These are phyloP conservation scores for Trichonephila clavipes DNA, from an alignment of 1,140 invertebrate genomes.

Conservation along the genomic window DNA sequence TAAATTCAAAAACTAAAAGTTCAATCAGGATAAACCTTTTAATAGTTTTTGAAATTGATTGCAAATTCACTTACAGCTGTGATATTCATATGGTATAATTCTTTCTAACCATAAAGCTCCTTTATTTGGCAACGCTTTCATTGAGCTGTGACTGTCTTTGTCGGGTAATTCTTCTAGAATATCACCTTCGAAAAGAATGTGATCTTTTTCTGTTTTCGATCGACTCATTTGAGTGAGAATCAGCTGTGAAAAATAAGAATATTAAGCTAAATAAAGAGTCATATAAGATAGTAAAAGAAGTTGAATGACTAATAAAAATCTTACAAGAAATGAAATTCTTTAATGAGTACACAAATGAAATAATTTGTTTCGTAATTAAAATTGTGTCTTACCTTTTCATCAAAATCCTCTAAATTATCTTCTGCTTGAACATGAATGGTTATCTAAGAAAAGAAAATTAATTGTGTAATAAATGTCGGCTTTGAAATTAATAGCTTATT, in stretches of 20 bases:
- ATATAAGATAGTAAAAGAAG: no score
- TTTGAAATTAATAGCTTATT: no score
- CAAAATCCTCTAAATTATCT: constrained; percentile 24
- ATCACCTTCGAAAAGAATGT: constrained; percentile 60
- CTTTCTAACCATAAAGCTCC: constrained; percentile 56
- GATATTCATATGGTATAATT: constrained; percentile 60
- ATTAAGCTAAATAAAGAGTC: not conserved
- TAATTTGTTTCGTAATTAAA: no score
- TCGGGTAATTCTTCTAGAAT: constrained; percentile 29
- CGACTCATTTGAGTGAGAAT: not conserved
- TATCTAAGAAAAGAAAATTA: not conserved
- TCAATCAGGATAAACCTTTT: no score
- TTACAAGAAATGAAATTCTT: no score
- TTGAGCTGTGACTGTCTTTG: not conserved
- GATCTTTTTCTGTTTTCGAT: constrained; percentile 22
- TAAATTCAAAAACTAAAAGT: no score
- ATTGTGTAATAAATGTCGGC: not conserved
- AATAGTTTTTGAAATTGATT: not conserved
- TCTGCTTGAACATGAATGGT: not conserved
- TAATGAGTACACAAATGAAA: not conserved
- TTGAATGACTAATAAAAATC: no score
- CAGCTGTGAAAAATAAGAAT: constrained; percentile 1
- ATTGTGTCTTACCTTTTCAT: constrained; percentile 45
- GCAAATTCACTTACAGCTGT: constrained; percentile 43
- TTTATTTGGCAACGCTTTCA: constrained; percentile 64